phyloP scores from a whole-genome alignment of 2,888 invertebrate genomes.

The Agrenia bidenticulata region DNA sequence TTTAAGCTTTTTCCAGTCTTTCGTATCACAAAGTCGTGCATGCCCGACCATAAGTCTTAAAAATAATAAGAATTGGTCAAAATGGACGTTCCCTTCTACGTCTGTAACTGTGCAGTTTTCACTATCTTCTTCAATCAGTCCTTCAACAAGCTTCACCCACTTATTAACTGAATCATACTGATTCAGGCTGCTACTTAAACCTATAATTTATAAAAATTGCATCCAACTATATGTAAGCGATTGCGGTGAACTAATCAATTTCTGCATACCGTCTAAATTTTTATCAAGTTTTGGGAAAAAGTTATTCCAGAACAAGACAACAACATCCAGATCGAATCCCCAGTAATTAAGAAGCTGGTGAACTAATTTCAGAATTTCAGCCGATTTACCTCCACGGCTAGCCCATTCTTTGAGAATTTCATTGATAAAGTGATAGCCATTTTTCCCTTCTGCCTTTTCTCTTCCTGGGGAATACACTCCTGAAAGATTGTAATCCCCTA shows the following conservation, averaged over 20 bases:
- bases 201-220: too few species aligned
- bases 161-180: slow-evolving; percentile 38
- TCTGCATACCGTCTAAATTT: slow-evolving; percentile 32
- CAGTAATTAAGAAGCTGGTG: slow-evolving; percentile 34
- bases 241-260: not conserved
- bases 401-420: slow-evolving; percentile 35
- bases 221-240: too few species aligned
- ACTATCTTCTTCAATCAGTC: not conserved
- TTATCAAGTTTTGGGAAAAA: slow-evolving; percentile 45
- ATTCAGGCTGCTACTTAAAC: slow-evolving; percentile 18
- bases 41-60: slow-evolving; percentile 32
- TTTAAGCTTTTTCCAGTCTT: slow-evolving; percentile 39
- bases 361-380: slow-evolving; percentile 32
- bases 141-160: slow-evolving; percentile 39
- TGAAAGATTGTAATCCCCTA: slow-evolving; percentile 30
- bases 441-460: slow-evolving; percentile 8
- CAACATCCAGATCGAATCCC: slow-evolving; percentile 43
- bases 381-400: slow-evolving; percentile 27
- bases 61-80: slow-evolving; percentile 42
- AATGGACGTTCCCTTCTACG: not conserved
- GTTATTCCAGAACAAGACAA: slow-evolving; percentile 33
- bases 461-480: slow-evolving; percentile 25
- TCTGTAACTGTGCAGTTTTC: too few species aligned
- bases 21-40: slow-evolving; percentile 14
- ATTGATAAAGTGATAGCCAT: slow-evolving; percentile 37